Conservation (phyloP, 2,888 invertebrate species). For the Campoplex capitator region DNA sequence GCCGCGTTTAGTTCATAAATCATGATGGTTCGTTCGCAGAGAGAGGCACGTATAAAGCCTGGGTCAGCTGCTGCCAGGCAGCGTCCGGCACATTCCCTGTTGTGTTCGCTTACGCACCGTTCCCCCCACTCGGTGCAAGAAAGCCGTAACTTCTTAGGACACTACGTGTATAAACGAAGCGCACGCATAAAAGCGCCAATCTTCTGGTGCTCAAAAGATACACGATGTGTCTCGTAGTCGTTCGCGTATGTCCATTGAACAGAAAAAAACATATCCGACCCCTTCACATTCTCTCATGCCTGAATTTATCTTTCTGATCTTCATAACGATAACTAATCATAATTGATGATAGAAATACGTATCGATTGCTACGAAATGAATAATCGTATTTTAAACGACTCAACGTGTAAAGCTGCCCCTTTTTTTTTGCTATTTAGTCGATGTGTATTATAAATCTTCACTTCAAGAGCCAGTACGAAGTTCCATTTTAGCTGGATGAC, state of each 20-base stretch:
- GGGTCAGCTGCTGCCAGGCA: conserved; percentile 77
- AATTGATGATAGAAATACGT: conserved; percentile 50
- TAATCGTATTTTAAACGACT: conserved; percentile 16
- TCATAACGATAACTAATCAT: conserved; percentile 61
- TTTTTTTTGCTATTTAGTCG: neutral
- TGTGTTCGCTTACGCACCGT: conserved; percentile 67
- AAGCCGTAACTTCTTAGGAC: conserved; percentile 57
- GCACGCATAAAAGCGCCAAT: conserved; percentile 25
- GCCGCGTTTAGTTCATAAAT: conserved; percentile 79
- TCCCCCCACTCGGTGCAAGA: conserved; percentile 60
- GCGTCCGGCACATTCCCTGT: conserved; percentile 72
- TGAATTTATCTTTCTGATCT: conserved; percentile 51
- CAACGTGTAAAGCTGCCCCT: neutral
- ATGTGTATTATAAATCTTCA: conserved; percentile 46
- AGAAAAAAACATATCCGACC: conserved; percentile 16
- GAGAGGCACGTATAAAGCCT: conserved; percentile 49
- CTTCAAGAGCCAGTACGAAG: conserved; percentile 76
- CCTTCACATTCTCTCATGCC: conserved; percentile 33
- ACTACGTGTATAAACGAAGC: conserved; percentile 14
- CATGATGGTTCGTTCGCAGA: conserved; percentile 75
- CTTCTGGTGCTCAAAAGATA: neutral
- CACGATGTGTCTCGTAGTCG: conserved; percentile 1
- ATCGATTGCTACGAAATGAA: conserved; percentile 22
- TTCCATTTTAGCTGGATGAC: conserved; percentile 73
- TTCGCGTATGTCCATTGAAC: neutral